Evolutionary conservation across 2,888 invertebrate species (phyloP).

Genomic region (Baccha elongata): DNA sequence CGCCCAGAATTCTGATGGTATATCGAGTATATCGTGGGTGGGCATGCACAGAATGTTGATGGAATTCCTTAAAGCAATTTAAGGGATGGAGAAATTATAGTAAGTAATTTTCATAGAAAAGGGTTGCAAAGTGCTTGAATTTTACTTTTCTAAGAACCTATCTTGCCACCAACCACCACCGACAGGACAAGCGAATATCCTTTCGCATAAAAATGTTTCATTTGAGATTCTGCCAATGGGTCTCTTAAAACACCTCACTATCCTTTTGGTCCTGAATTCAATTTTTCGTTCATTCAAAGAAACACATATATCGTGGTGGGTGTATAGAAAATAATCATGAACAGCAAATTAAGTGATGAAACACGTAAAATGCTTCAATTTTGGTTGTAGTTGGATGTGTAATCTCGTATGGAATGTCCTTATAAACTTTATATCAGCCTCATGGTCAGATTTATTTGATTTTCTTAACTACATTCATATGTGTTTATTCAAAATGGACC

Average conservation of each 20-base stretch:
- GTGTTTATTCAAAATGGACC: neutral
- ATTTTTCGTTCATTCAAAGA: neutral
- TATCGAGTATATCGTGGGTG: constrained; percentile 15
- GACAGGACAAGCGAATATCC: constrained; percentile 20
- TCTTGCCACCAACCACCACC: too few species aligned
- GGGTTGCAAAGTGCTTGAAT: constrained; percentile 38
- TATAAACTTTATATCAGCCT: constrained; percentile 18
- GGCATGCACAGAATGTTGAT: constrained; percentile 60
- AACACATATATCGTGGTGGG: neutral
- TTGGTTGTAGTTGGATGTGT: neutral
- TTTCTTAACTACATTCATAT: neutral
- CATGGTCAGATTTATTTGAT: constrained; percentile 17
- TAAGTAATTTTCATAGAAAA: constrained; percentile 32
- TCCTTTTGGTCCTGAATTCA: constrained; percentile 1
- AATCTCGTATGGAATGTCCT: constrained; percentile 5
- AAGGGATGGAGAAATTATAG: constrained; percentile 42
- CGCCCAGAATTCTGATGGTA: constrained; percentile 20
- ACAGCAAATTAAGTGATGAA: constrained; percentile 33
- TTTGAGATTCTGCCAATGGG: constrained; percentile 36
- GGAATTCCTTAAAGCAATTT: constrained; percentile 33
- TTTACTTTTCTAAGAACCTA: constrained; percentile 2
- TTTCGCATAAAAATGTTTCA: constrained; percentile 39
- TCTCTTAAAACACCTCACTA: neutral
- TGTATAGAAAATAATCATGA: neutral
- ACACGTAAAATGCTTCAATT: constrained; percentile 12